Evolutionary conservation across 2,797 vertebrate species (phyloP).

Genomic region (Anabas testudineus): DNA sequence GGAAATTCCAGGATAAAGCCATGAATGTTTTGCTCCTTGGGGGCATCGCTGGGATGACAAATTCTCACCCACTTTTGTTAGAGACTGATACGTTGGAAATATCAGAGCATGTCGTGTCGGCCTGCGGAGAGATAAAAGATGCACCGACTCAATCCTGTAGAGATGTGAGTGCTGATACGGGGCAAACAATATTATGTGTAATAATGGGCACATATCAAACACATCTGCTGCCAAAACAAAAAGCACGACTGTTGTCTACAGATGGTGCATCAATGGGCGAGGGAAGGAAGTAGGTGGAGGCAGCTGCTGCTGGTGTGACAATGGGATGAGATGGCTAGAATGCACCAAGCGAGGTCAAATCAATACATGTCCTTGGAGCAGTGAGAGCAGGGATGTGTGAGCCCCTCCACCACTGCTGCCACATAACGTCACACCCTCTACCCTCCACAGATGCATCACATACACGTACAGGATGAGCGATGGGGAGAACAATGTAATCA

Average conservation of each 20-base stretch:
- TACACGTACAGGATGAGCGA: conserved; percentile 27
- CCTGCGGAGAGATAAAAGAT: not conserved
- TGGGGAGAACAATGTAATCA: conserved; percentile 12
- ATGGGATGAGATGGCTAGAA: conserved; percentile 37
- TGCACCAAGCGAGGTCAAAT: conserved; percentile 61
- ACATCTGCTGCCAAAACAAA: conserved; percentile 30
- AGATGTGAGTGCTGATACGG: not conserved
- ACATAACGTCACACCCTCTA: conserved; percentile 15
- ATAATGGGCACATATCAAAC: not conserved
- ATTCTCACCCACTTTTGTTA: conserved; percentile 37
- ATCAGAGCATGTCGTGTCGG: conserved; percentile 9
- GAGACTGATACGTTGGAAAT: conserved; percentile 20
- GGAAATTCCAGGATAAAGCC: conserved; percentile 52
- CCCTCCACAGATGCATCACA: conserved; percentile 1
- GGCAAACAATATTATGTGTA: not conserved
- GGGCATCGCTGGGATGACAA: conserved; percentile 29
- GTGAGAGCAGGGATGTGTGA: not conserved
- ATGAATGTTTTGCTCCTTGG: conserved; percentile 24
- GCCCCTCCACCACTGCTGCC: conserved; percentile 2
- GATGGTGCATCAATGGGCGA: conserved; percentile 40
- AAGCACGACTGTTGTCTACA: conserved; percentile 21
- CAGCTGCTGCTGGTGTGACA: conserved; percentile 37
- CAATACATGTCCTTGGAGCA: conserved; percentile 60
- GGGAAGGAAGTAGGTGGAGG: conserved; percentile 53
- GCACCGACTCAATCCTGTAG: not conserved